These are phyloP conservation scores for Polypterus senegalus DNA, from an alignment of 2,113 vertebrate genomes.

Conservation along the genomic window DNA sequence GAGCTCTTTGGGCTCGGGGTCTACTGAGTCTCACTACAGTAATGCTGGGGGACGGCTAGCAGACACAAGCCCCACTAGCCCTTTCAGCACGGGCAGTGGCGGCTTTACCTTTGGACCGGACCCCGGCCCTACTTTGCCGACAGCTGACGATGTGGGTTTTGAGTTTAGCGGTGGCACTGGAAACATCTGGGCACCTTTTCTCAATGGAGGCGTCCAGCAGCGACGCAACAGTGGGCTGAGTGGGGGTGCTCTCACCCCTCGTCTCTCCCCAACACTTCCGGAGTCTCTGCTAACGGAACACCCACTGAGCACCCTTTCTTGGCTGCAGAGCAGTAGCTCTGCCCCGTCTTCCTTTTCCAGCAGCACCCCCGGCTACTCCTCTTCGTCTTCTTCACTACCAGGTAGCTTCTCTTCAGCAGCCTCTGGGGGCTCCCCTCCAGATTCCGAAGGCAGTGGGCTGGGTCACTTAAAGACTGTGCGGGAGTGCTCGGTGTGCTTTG, in stretches of 20 bases:
- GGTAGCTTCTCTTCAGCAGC: slow-evolving; percentile 33
- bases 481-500: slow-evolving; percentile 84
- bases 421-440: slow-evolving; percentile 60
- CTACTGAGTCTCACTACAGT: slow-evolving; percentile 50
- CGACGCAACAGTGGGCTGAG: slow-evolving; percentile 57
- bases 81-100: slow-evolving; percentile 59
- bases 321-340: slow-evolving; percentile 59
- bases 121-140: slow-evolving; percentile 31
- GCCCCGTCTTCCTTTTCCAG: slow-evolving; percentile 61
- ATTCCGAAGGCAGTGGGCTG: slow-evolving; percentile 58
- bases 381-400: slow-evolving; percentile 69
- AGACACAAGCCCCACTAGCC: slow-evolving; percentile 56
- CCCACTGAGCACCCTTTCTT: slow-evolving; percentile 66
- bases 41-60: slow-evolving; percentile 28
- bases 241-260: slow-evolving; percentile 54
- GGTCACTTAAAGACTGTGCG: slow-evolving; percentile 48
- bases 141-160: slow-evolving; percentile 69
- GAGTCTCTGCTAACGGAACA: slow-evolving; percentile 58
- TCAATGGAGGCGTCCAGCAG: slow-evolving; percentile 39
- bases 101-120: slow-evolving; percentile 61
- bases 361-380: slow-evolving; percentile 68
- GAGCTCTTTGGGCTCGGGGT: slow-evolving; percentile 32
- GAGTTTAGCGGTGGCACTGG: slow-evolving; percentile 62
- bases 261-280: slow-evolving; percentile 55
- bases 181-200: slow-evolving; percentile 81